Evolutionary conservation across 2,797 vertebrate species (phyloP), one percentile per base, ranked within the genome.

Genomic region (Distichodus sexfasciatus): DNA sequence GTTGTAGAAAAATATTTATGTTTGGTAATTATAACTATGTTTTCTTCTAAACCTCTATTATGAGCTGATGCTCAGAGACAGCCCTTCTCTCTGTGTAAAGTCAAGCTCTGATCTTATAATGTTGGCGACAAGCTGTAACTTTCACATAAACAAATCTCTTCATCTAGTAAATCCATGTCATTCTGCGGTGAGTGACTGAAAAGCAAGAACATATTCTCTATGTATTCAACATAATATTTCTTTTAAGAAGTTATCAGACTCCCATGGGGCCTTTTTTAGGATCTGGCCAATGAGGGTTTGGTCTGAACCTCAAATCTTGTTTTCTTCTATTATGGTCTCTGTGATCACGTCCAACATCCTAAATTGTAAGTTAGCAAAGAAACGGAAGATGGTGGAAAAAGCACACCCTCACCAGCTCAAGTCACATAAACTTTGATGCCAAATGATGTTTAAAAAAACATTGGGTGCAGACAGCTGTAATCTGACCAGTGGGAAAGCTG

Each of bases 91-190:
- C 74, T 69, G 71, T 69, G 80, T 76, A 47, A 2, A 65, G 44
- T 66, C 19, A 53, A 51, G 80, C 58, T 55, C 5, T 58, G 72
- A 74, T 72, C 86, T 83, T 81, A 79, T 75, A 43, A 38, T 79
- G 77, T 72, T 36, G 66, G 81, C 40, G 38, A 79, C 85, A 83
- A 81, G 68, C 76, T 61, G 53, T 85, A 83, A 86, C 84, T 81
- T 79, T 71, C 84, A 85, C 72, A 71, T 74, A 86, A 90, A 87
- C 81, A 85, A 64, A 82, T 83, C 81, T 83, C 84, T 83, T 74
- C 82, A 78, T 81, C 82, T 63, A 75, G 81, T 74, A 85, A 80
- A 66, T 71, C 82, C 59, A 85, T 87, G 53, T 86, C 66, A 84
- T 86, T 88, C 10, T 86, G 87, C 83, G 87, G 86, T 79, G 62